Conservation (phyloP, 1,140 invertebrate species). For the Neotoxoptera formosana region DNA sequence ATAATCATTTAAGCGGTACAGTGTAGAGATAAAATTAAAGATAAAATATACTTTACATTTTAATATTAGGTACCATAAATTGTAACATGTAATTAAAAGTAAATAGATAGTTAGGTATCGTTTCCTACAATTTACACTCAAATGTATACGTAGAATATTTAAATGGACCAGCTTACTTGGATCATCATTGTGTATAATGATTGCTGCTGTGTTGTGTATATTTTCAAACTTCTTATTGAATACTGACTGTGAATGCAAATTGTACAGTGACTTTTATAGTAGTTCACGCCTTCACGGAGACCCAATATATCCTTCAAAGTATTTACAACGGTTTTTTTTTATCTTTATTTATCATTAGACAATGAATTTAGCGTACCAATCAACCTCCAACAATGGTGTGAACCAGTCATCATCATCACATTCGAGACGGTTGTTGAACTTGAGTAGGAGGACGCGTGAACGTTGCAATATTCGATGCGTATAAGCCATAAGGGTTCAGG, state of each 20-base stretch:
- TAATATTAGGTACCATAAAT: background rate
- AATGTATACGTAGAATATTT: background rate
- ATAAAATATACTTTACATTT: background rate
- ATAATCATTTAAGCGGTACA: background rate
- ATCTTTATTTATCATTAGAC: conserved; percentile 52
- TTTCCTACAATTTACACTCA: background rate
- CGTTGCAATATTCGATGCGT: conserved; percentile 40
- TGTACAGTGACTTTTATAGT: conserved; percentile 18
- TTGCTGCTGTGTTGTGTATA: background rate
- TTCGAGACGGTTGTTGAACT: conserved; percentile 57
- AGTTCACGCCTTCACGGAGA: background rate
- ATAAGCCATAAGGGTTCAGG: conserved; percentile 9
- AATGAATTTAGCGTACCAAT: conserved; percentile 47
- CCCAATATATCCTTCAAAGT: background rate
- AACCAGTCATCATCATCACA: conserved; percentile 45
- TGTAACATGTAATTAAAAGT: background rate
- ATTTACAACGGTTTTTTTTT: conserved; percentile 46
- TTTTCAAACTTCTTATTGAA: background rate
- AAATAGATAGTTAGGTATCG: background rate
- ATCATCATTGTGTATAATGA: background rate
- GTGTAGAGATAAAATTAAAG: background rate
- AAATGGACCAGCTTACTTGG: background rate
- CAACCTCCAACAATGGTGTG: conserved; percentile 45
- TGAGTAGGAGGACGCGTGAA: conserved; percentile 55
- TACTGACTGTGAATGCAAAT: conserved; percentile 28